Evolutionary conservation across 2,888 invertebrate species (phyloP).

Genomic region (Alloplasta piceator): DNA sequence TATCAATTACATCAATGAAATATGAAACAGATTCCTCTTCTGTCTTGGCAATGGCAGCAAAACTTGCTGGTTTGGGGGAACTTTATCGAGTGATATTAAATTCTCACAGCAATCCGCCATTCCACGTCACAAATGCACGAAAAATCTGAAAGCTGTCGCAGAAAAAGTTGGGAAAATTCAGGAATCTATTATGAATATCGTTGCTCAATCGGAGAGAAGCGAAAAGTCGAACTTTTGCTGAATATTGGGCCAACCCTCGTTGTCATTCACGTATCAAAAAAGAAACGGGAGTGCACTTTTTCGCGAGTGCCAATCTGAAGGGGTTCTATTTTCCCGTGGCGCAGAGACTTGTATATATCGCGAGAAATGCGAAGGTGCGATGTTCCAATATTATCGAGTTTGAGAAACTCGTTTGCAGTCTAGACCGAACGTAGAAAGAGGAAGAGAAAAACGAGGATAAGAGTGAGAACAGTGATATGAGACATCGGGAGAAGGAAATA

Average conservation of each 20-base stretch:
- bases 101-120: conserved; percentile 9
- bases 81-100: conserved; percentile 31
- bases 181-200: conserved; percentile 67
- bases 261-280: conserved; percentile 25
- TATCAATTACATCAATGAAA: too few relatives aligned
- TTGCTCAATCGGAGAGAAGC: conserved; percentile 47
- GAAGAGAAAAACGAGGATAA: conserved; percentile 41
- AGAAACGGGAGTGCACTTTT: not conserved
- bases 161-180: conserved; percentile 74
- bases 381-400: conserved; percentile 75
- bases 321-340: not conserved
- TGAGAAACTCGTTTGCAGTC: conserved; percentile 16
- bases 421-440: conserved; percentile 60
- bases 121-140: too few relatives aligned
- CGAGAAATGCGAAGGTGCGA: conserved; percentile 64
- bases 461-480: conserved; percentile 14
- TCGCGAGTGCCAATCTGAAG: too few relatives aligned
- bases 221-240: conserved; percentile 72
- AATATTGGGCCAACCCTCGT: conserved; percentile 69
- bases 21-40: too few relatives aligned
- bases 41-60: too few relatives aligned
- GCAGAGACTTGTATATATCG: conserved; percentile 19
- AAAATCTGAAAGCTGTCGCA: conserved; percentile 1
- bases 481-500: conserved; percentile 14
- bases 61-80: too few relatives aligned